A percentile compares a stretch with the other conserved stretches of the same genome.
These are phyloP conservation scores for Lophotis ruficrista DNA, from an alignment of 2,113 vertebrate species.

Conservation along the genomic window DNA sequence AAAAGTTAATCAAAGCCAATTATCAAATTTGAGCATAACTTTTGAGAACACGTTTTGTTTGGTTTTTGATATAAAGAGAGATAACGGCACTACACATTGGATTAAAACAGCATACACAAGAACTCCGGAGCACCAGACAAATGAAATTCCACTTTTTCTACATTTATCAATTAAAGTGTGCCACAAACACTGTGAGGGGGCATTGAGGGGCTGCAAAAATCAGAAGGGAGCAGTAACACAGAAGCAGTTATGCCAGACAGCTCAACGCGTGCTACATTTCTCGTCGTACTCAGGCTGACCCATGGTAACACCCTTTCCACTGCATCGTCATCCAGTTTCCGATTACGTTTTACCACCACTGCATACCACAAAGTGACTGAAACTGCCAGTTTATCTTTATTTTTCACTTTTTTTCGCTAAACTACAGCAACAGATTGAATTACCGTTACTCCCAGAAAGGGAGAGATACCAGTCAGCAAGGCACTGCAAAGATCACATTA, in stretches of 20 bases:
- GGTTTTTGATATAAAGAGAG: not conserved
- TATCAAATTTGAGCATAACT: not conserved
- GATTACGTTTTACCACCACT: conserved; percentile 3
- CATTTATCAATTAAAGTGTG: not conserved
- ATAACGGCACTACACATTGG: not conserved
- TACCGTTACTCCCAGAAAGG: conserved; percentile 15
- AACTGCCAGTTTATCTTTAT: conserved; percentile 41
- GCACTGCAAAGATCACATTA: not conserved
- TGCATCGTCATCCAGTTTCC: not conserved
- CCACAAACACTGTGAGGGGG: not conserved
- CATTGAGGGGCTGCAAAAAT: not conserved
- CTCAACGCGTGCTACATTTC: not conserved
- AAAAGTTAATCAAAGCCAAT: not conserved
- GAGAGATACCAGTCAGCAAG: not conserved
- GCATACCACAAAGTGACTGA: not conserved
- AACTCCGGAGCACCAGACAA: not conserved
- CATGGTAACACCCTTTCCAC: not conserved
- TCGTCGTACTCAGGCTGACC: not conserved
- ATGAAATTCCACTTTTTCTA: not conserved
- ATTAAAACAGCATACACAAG: not conserved
- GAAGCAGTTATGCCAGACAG: not conserved
- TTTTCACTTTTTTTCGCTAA: too few relatives aligned
- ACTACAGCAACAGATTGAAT: conserved; percentile 19
- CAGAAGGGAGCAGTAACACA: not conserved
- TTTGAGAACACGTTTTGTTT: not conserved